Conservation (phyloP, 1,140 invertebrate genomes). For the Tetranychus urticae region DNA sequence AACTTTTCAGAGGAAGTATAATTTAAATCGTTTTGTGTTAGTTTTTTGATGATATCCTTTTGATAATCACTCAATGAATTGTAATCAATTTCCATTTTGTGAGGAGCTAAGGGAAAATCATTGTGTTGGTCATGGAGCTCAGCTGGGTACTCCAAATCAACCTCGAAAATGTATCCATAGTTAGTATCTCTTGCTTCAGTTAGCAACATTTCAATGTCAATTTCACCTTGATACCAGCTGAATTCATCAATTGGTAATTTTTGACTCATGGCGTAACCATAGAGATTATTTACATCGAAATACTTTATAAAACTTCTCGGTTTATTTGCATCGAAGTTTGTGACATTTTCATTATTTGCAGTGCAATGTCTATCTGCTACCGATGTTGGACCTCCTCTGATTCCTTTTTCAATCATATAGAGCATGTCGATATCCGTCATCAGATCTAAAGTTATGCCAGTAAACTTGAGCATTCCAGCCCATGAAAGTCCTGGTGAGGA, state of each 20-base stretch:
- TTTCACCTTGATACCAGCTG: too few species aligned
- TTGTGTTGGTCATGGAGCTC: conserved; percentile 15
- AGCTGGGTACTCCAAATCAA: conserved; percentile 9
- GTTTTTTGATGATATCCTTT: neutral
- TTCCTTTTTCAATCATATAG: conserved; percentile 16
- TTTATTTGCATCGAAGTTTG: conserved; percentile 1
- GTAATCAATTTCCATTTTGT: conserved; percentile 4
- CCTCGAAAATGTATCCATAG: conserved; percentile 11
- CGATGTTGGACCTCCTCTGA: neutral
- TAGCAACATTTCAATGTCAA: neutral
- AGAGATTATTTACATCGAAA: neutral
- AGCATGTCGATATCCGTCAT: conserved; percentile 9
- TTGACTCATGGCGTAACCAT: too few species aligned
- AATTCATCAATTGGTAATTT: too few species aligned
- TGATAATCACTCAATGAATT: neutral
- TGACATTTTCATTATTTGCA: neutral
- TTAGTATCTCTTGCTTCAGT: neutral
- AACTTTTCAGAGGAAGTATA: neutral
- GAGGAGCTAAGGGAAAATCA: conserved; percentile 21
- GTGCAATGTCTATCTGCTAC: neutral
- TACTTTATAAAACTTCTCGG: conserved; percentile 13
- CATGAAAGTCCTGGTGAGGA: too few species aligned
- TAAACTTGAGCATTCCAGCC: too few species aligned
- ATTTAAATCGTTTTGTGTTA: neutral
- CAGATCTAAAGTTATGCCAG: too few species aligned